Base-by-base conservation (phyloP, 2,797 vertebrate genomes). In the Spinus olivaceus region DNA sequence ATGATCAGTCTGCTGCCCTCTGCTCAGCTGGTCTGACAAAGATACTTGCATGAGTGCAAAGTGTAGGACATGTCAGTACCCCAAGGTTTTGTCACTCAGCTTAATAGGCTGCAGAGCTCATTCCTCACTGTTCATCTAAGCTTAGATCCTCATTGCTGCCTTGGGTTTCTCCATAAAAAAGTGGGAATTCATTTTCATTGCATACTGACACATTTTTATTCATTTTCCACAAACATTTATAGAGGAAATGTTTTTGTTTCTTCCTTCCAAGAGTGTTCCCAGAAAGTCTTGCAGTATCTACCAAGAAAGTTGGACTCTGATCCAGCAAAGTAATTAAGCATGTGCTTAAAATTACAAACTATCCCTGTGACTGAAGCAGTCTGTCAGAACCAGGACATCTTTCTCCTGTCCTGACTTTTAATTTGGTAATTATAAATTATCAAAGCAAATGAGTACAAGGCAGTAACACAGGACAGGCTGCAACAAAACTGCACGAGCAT, bases 251-350 rank as follows among this genome's bases (percentile, higher is more conserved):
- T 54, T 91, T 88, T 92, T 90, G 35, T 77, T 86, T 90, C 56
- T 56, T 84, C 39, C n/a, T 66, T 90, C 73, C 85, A 94, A 90
- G n/a, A 91, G 24, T 14, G 10, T 84, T 94, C 44, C 51, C 91
- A 77, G 77, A 91, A 91, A 87, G 51, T 66, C 79, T 94, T 92
- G 56, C 63, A 77, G 49, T 66, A 72, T 56, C 81, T 91, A 81
- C 65, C 72, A 59, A 81, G 82, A 93, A 88, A 81, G 21, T 71
- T 90, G 42, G 66, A 81, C 21, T 46, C 49, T 0, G 1, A 86
- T 95, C 70, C 91, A 91, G 60, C 53, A 79, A 79, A 92, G 13
- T 32, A 90, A 77, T 92, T 84, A 92, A 91, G 28, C 20, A n/a
- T 33, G 53, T 86, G 60, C 82, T 88, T 94, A 81, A 95, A 91